These are phyloP conservation scores for Phthorimaea operculella DNA, from an alignment of 1,140 invertebrate genomes.

Conservation along the genomic window DNA sequence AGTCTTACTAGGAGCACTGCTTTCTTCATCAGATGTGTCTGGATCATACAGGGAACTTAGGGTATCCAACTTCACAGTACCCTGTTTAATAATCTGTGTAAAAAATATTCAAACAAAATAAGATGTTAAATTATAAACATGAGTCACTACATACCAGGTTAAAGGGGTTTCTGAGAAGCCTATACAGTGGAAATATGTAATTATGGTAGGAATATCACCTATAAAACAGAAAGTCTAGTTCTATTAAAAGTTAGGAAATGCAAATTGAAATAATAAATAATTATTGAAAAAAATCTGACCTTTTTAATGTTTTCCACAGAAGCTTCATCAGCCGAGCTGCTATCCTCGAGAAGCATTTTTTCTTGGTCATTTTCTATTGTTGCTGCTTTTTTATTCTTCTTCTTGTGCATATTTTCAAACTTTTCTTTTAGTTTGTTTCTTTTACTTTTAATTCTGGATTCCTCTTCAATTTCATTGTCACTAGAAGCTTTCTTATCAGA, in stretches of 20 bases:
- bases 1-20: too few relatives aligned
- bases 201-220: too few relatives aligned
- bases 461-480: constrained; percentile 21
- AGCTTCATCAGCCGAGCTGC: constrained; percentile 25
- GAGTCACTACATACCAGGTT: too few relatives aligned
- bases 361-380: background rate
- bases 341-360: background rate
- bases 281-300: constrained; percentile 36
- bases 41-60: constrained; percentile 44
- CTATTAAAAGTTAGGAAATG: too few relatives aligned
- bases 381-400: constrained; percentile 7
- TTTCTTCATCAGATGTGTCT: constrained; percentile 53
- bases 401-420: constrained; percentile 27
- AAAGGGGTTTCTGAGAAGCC: too few relatives aligned
- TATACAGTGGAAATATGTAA: too few relatives aligned
- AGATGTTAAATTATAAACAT: too few relatives aligned
- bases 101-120: constrained; percentile 3
- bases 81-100: constrained; percentile 41
- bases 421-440: constrained; percentile 44
- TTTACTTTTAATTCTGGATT: constrained; percentile 34
- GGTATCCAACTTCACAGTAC: constrained; percentile 13
- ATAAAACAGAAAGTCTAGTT: too few relatives aligned
- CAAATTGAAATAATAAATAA: constrained; percentile 19
- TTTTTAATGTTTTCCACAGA: constrained; percentile 35
- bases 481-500: constrained; percentile 9